phyloP scores from a whole-genome alignment of 23 tunicate genomes.

The Halocynthia aurantium region DNA sequence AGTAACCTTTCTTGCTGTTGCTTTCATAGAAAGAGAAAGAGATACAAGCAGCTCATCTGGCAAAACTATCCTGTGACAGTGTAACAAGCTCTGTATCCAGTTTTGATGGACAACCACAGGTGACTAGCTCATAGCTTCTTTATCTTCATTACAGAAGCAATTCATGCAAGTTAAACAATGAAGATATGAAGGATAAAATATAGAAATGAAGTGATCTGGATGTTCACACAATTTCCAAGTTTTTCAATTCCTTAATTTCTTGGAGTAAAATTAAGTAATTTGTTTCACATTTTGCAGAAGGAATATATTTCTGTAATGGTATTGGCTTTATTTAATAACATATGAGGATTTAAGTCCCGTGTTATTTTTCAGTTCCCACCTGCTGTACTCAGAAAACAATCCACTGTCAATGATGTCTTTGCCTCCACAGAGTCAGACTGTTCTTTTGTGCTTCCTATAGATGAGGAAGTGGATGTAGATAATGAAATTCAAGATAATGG shows the following conservation, averaged over 20 bases:
- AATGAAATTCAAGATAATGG: not conserved
- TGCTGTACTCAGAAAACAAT: slow-evolving; percentile 9
- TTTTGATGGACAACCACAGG: slow-evolving; percentile 18
- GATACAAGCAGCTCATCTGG: not conserved
- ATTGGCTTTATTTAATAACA: not conserved
- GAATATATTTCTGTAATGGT: not conserved
- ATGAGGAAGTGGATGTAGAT: not conserved
- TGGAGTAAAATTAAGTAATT: not conserved
- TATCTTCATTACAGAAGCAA: too few relatives aligned
- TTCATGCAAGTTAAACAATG: too few relatives aligned
- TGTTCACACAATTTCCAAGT: too few relatives aligned
- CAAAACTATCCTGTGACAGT: slow-evolving; percentile 15
- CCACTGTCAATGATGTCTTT: slow-evolving; percentile 23
- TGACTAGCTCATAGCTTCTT: not conserved
- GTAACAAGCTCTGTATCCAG: slow-evolving; percentile 6
- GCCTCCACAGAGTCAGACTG: slow-evolving; percentile 5
- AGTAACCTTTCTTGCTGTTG: not conserved
- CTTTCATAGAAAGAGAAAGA: too few relatives aligned
- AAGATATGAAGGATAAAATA: too few relatives aligned
- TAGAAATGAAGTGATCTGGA: too few relatives aligned
- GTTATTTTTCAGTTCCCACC: not conserved
- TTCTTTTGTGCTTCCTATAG: not conserved
- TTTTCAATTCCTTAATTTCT: too few relatives aligned
- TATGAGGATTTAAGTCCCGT: not conserved
- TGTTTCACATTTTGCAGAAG: not conserved